phyloP scores from a whole-genome alignment of 2,113 vertebrate species.

The Otolemur garnettii region DNA sequence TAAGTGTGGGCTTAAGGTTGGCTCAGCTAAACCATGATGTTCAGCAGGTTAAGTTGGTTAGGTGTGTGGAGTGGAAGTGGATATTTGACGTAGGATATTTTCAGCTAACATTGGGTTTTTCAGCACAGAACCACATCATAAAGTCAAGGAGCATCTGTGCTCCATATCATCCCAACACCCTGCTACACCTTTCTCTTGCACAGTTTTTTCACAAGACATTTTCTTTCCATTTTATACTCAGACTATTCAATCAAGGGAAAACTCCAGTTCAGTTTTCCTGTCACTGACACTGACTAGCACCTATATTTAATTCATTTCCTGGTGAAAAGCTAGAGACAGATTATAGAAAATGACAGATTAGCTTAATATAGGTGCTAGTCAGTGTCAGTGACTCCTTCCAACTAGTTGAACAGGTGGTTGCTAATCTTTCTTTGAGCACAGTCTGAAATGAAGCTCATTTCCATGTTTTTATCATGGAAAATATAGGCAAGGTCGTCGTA shows the following conservation, averaged over 20 bases:
- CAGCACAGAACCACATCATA: background rate
- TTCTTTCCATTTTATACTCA: background rate
- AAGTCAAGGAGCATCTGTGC: background rate
- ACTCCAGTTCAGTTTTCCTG: background rate
- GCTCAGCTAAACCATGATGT: background rate
- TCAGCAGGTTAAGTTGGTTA: background rate
- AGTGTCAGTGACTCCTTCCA: background rate
- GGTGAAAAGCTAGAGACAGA: background rate
- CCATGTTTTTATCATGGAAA: constrained; percentile 3
- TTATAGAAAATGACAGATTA: too few species aligned
- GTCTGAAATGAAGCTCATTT: background rate
- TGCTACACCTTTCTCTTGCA: background rate
- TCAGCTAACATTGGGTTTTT: too few species aligned
- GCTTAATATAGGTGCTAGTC: too few species aligned
- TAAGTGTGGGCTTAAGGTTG: background rate
- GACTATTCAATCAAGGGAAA: background rate
- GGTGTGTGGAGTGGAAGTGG: background rate
- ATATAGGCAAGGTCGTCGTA: constrained; percentile 9
- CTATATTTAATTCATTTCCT: background rate
- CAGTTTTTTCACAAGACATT: background rate
- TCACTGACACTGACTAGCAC: background rate
- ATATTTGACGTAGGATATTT: background rate
- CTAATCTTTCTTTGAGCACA: background rate
- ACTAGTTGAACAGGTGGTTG: background rate
- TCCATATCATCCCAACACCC: accelerated